These are phyloP conservation scores for Cottus gobio DNA, from an alignment of 2,113 vertebrate species.

Conservation along the genomic window DNA sequence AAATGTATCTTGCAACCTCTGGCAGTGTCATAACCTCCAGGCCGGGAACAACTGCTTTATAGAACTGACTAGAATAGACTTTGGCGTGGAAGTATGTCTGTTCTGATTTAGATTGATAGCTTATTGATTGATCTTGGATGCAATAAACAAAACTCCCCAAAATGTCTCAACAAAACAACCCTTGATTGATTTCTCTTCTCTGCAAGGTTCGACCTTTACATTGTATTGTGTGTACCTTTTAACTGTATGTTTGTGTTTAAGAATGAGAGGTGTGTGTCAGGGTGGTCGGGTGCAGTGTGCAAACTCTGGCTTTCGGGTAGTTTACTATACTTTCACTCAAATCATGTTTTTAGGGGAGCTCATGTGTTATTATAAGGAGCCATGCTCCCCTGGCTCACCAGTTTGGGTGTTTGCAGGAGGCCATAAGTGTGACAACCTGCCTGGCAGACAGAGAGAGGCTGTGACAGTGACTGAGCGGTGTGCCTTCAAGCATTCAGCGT, in stretches of 20 bases:
- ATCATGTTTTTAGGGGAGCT: background rate
- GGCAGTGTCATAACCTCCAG: background rate
- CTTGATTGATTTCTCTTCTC: constrained; percentile 23
- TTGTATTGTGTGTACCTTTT: background rate
- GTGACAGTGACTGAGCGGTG: constrained; percentile 57
- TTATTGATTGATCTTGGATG: constrained; percentile 46
- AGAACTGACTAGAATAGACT: constrained; percentile 22
- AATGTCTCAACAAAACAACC: constrained; percentile 4
- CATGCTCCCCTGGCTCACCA: background rate
- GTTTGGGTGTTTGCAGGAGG: constrained; percentile 5
- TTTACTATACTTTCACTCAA: background rate
- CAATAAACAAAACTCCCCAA: constrained; percentile 22
- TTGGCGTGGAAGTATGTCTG: constrained; percentile 18
- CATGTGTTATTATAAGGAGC: background rate
- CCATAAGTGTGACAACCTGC: constrained; percentile 7
- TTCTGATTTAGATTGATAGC: constrained; percentile 32
- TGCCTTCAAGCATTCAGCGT: constrained; percentile 44
- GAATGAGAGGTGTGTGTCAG: constrained; percentile 9
- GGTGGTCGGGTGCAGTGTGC: background rate
- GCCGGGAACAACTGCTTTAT: background rate
- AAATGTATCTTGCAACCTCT: constrained; percentile 18
- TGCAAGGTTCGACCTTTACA: constrained; percentile 20
- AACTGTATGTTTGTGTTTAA: constrained; percentile 1
- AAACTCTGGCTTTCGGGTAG: background rate
- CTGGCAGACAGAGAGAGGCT: constrained; percentile 36